Base-by-base conservation (phyloP, 2,113 vertebrate genomes). In the Pomatorhinus ruficollis region DNA sequence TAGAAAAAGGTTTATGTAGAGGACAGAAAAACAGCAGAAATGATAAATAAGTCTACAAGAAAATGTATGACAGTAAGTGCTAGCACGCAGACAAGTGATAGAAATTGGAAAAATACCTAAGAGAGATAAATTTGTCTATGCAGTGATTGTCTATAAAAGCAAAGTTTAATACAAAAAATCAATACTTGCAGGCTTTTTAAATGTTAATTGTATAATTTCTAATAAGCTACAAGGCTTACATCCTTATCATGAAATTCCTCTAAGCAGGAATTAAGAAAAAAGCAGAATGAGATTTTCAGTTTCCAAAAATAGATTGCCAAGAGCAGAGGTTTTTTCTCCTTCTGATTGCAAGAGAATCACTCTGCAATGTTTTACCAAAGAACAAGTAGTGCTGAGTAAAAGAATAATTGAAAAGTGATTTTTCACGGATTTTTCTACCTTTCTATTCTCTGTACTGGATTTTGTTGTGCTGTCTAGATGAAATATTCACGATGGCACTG, bases 331-430 rank as follows among this genome's bases (percentile, higher is more conserved):
- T 95, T 95, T 82, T 83, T 35, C 47, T 87, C 30, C n/a, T 80
- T n/a, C 52, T 96, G 96, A 89, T 95, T 94, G 79, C 72, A 53
- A 75, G 83, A 90, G 90, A 96, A 94, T 88, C 79, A 68, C 69
- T 85, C 75, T 81, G 87, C 80, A 84, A 63, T 95, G 78, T 96
- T 95, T 93, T 90, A 77, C 88, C 94, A 89, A 90, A 72, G 92
- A 93, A 93, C 61, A 89, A 95, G 76, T 78, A 89, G 71, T 61
- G 83, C 49, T 77, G 77, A 91, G 66, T 75, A 93, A 96, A 93
- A 96, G 68, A 96, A 91, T 94, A 96, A 95, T 90, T 95, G 93
- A 92, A 93, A 97, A 95, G 74, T 89, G 69, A 93, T 93, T 95
- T 95, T 77, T 70, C 49, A 44, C 1, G 1, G 35, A 70, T 77